Base-by-base conservation (phyloP, 2,888 invertebrate species). In the Pachymerium ferrugineum region DNA sequence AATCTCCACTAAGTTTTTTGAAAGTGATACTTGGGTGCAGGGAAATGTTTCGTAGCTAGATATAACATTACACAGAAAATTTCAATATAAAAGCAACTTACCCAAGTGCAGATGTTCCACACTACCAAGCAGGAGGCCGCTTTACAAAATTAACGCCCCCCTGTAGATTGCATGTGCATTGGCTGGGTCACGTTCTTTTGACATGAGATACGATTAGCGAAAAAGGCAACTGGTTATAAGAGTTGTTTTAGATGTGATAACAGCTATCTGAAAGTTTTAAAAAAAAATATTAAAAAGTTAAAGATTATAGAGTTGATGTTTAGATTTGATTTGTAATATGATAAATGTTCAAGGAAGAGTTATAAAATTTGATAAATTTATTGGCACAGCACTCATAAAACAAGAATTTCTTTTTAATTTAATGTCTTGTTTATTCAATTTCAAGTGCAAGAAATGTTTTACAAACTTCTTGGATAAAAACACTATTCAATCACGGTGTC, bases 391-490 rank as follows among this genome's bases (percentile, higher is more conserved):
- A n/a, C n/a, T n/a, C n/a, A n/a, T n/a, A n/a, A n/a, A n/a, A n/a
- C n/a, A n/a, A n/a, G n/a, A n/a, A n/a, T n/a, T n/a, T n/a, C n/a
- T n/a, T 62, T 3, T 38, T 12, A 62, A 62, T 62, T 62, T 62
- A 62, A 25, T 62, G 62, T 62, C 62, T 62, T 62, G 62, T 62
- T 62, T 62, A 62, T 62, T 62, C 62, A 62, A 62, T n/a, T 62
- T 62, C 62, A 62, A 62, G 62, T 62, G 62, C 62, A 62, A 62
- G 62, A 62, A 62, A 62, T 62, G 62, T 25, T 62, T 62, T 62
- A 62, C 62, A 62, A 62, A 62, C 62, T 22, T 62, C 10, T 19
- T 62, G 22, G 25, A 62, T 25, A n/a, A 25, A 62, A 62, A 62
- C 25, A 22, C 25, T 25, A 28, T 62, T 25, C 62, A n/a, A n/a